phyloP scores from a whole-genome alignment of 2,113 vertebrate species.

The Mellivora capensis region DNA sequence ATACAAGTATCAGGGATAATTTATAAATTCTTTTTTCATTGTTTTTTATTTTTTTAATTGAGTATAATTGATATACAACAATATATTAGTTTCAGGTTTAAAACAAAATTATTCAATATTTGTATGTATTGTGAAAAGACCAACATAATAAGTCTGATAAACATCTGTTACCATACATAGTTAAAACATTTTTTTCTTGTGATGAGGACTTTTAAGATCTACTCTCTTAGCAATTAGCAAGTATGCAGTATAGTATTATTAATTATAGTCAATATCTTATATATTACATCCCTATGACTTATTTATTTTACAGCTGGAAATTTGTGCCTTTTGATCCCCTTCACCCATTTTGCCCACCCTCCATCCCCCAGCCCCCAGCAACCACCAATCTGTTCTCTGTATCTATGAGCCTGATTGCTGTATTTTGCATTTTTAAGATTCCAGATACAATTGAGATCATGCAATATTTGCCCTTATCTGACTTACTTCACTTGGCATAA shows the following conservation, averaged over 20 bases:
- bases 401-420: background rate
- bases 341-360: background rate
- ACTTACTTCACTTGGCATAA: background rate
- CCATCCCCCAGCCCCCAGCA: background rate
- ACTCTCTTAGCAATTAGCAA: background rate
- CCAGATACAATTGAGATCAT: background rate
- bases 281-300: background rate
- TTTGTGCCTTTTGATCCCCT: background rate
- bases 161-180: background rate
- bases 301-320: background rate
- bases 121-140: background rate
- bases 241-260: background rate
- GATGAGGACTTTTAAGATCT: background rate
- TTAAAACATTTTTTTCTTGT: background rate
- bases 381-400: background rate
- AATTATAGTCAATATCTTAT: background rate
- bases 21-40: background rate
- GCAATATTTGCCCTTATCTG: background rate
- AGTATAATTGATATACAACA: background rate
- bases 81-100: background rate
- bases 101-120: background rate
- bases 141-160: background rate
- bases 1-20: background rate
- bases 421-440: background rate
- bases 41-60: background rate